Conservation (phyloP, 2,888 invertebrate species). For the Andrena trimmerana region DNA sequence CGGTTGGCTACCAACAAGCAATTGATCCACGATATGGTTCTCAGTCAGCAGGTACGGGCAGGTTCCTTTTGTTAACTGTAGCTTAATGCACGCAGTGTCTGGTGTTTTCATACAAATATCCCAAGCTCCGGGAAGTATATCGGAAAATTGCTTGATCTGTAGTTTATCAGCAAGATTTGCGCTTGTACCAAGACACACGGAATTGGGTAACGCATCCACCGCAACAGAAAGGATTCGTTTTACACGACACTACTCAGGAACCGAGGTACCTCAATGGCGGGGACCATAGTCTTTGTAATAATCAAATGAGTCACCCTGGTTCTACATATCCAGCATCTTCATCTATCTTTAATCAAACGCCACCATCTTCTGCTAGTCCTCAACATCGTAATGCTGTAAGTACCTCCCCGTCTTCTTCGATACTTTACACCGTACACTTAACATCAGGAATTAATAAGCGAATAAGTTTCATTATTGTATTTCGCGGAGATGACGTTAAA, state of each 20-base stretch:
- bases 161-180: conserved; percentile 82
- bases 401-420: conserved; percentile 36
- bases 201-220: conserved; percentile 83
- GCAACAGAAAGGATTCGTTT: conserved; percentile 88
- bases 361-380: conserved; percentile 88
- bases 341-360: conserved; percentile 85
- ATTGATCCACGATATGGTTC: conserved; percentile 80
- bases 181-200: conserved; percentile 82
- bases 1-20: conserved; percentile 81
- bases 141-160: neutral
- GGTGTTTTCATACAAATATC: neutral
- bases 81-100: neutral
- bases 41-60: conserved; percentile 76
- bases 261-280: conserved; percentile 89
- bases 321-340: conserved; percentile 85
- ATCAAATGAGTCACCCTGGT: conserved; percentile 86
- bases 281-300: conserved; percentile 86
- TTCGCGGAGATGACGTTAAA: neutral
- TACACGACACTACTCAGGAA: conserved; percentile 86
- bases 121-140: neutral
- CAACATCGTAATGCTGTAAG: conserved; percentile 87
- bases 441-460: neutral
- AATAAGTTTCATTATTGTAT: neutral
- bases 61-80: neutral
- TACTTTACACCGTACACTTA: neutral